Base-by-base conservation (phyloP, 1,140 invertebrate species). In the Drosophila rhopaloa region DNA sequence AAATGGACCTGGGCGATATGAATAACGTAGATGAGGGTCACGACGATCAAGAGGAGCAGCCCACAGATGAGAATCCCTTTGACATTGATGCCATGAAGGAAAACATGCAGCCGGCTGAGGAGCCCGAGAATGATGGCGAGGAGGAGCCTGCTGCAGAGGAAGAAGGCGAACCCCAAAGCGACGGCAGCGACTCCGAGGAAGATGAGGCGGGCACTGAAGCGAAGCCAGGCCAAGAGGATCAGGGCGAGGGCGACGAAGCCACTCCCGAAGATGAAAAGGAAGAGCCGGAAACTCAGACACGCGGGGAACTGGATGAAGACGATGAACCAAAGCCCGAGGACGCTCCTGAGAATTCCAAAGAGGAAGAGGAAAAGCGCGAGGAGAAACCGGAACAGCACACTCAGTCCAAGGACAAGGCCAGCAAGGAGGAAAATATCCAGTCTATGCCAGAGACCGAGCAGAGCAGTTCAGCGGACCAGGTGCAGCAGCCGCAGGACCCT, bases 1-100 rank as follows among this genome's bases (percentile, higher is more conserved):
- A 95, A 16, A 94, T 98, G 89, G 97, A 98, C 81, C 91, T 98
- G 61, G 97, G 97, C 6, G 97, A 98, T 53, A 96, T 98, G 93
- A 92, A 97, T 46, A 95, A 97, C 88, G 92, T 98, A 4, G 97
- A 98, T 88, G 96, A 96, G 50, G 95, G 95, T n/a, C 94, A 96
- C 67, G 94, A 93, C 24, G 93, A 94, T 47, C 93, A 94, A 13
- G 91, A 93, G 40, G 89, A 93, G 14, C 94, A 95, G 37, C 93
- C 95, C 62, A 94, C 93, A 14, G 93, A 95, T 46, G 95, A 97
- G 81, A 96, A 97, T 94, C 96, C 96, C 3, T 97, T 97, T 81
- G 96, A 97, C 88, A 96, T 97, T 66, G 96, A 97, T 81, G 93
- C 94, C 27, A 96, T 96, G 94, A 96, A 97, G 81, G 93, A 94